Evolutionary conservation across 1,140 invertebrate species (phyloP).

Genomic region (Plodia interpunctella): DNA sequence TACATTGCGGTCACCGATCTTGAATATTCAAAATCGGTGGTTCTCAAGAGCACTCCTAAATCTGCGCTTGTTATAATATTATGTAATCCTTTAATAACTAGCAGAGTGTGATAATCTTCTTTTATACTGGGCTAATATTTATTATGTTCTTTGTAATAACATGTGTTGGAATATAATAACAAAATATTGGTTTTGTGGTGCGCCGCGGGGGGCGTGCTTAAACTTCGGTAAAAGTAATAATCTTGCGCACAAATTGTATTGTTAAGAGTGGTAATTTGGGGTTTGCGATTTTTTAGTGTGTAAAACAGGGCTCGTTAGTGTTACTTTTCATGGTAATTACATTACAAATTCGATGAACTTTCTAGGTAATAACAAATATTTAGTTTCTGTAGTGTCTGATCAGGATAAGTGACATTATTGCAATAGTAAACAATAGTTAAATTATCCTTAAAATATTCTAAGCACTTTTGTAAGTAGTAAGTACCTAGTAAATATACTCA

Average conservation of each 20-base stretch:
- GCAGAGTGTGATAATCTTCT: constrained; percentile 11
- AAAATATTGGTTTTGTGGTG: constrained; percentile 1
- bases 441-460: too few relatives aligned
- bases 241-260: not conserved
- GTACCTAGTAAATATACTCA: too few relatives aligned
- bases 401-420: too few relatives aligned
- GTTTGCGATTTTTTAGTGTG: constrained; percentile 1
- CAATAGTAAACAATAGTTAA: too few relatives aligned
- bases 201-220: constrained; percentile 1
- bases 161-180: constrained; percentile 15
- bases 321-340: not conserved
- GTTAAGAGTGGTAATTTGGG: not conserved
- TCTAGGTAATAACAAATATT: too few relatives aligned
- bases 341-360: not conserved
- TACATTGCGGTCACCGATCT: not conserved
- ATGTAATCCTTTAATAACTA: constrained; percentile 16
- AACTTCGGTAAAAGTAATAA: too few relatives aligned
- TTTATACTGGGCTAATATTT: constrained; percentile 7
- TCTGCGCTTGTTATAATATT: not conserved
- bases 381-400: too few relatives aligned
- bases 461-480: too few relatives aligned
- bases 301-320: not conserved
- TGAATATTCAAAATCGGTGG: not conserved
- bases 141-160: constrained; percentile 7
- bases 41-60: not conserved